Conservation (phyloP, 1,140 invertebrate species). For the Drosophila carrolli region DNA sequence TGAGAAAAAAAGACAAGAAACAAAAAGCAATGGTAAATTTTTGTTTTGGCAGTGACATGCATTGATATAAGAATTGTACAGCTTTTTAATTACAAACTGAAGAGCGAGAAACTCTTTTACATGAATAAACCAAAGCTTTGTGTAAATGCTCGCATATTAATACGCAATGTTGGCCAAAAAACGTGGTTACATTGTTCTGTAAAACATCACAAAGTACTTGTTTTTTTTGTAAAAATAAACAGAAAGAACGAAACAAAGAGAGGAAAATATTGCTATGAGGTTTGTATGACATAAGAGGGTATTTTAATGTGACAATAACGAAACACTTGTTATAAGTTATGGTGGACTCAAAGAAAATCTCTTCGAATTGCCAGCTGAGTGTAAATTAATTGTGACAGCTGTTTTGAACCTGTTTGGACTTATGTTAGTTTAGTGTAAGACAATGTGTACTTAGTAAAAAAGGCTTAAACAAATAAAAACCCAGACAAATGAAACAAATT, state of each 20-base stretch:
- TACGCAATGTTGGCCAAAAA: neutral
- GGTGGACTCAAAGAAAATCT: neutral
- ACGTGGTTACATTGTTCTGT: neutral
- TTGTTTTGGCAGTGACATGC: neutral
- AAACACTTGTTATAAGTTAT: slow-evolving; percentile 1
- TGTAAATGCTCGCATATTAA: neutral
- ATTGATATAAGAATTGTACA: neutral
- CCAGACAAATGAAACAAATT: neutral
- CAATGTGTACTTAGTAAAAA: neutral
- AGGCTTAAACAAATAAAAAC: neutral
- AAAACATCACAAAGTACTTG: neutral
- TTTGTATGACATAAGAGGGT: neutral
- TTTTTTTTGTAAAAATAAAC: neutral
- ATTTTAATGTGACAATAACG: slow-evolving; percentile 25
- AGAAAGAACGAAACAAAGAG: neutral
- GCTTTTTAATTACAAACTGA: slow-evolving; percentile 4
- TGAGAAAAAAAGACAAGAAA: neutral
- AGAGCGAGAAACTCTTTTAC: neutral
- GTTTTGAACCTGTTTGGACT: neutral
- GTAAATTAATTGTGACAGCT: slow-evolving; percentile 20
- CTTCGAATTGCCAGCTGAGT: slow-evolving; percentile 12
- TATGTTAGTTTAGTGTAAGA: no score
- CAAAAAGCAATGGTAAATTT: neutral
- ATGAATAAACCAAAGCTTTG: neutral
- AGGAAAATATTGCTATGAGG: neutral